Base-by-base conservation (phyloP, 2,113 vertebrate genomes). In the Procavia capensis region DNA sequence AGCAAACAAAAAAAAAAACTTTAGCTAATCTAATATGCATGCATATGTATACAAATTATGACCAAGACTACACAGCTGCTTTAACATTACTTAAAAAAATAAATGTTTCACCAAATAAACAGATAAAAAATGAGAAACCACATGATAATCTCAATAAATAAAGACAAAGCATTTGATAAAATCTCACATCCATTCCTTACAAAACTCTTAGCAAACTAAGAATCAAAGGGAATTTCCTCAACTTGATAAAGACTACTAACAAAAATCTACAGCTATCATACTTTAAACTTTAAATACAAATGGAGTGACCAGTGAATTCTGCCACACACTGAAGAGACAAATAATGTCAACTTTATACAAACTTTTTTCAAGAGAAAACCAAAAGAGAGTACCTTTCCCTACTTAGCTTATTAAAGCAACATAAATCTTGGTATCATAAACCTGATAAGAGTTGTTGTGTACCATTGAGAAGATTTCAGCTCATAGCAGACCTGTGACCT, bases 21-120 rank as follows among this genome's bases (percentile, higher is more conserved):
- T 63, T 79, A 86, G 68, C 54, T 93, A 95, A 20, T 59, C 63
- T 63, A 88, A 93, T 41, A 79, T 36, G 59, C 47, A 36, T 54
- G 11, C 11, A 54, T 54, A 54, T 54, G 13, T 16, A 81, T 29
- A 64, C 54, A 80, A 63, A 78, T 85, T 24, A 61, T n/a, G n/a
- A 54, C 45, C 63, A 85, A 61, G 20, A 94, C 93, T 64, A 34
- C 66, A 94, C 95, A 50, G 43, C 78, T 85, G 79, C 13, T 54
- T 54, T 54, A 54, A 54, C 14, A 54, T 54, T 54, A 54, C 50
- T 54, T 54, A 16, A 11, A 54, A 54, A 54, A 54, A 54, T 54
- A 11, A 54, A 54, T 54, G 14, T 54, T 54, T 13, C 14, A 54
- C 50, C 9, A 54, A 16, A 54, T 54, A 16, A 54, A 54, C 50